phyloP scores from a whole-genome alignment of 2,888 invertebrate species.

The Tetranychus piercei region DNA sequence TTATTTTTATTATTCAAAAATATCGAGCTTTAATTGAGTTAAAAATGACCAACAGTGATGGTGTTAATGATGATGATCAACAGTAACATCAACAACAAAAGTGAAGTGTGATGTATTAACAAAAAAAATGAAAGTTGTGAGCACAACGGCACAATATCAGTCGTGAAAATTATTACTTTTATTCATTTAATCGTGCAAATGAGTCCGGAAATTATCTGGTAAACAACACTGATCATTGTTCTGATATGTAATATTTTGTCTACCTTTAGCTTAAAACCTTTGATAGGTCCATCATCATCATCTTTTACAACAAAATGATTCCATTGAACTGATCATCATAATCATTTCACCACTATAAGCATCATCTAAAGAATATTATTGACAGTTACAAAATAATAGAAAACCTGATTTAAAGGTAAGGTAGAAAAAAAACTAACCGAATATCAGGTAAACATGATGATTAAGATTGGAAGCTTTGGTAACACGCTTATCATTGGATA shows the following conservation, averaged over 20 bases:
- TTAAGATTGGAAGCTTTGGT: background rate
- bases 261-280: background rate
- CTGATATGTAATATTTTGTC: no score
- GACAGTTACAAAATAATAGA: background rate
- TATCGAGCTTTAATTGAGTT: no score
- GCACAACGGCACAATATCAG: background rate
- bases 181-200: background rate
- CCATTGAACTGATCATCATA: background rate
- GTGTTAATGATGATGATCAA: no score
- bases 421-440: background rate
- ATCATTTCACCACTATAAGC: background rate
- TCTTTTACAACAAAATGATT: background rate
- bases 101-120: background rate
- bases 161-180: background rate
- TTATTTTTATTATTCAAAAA: no score
- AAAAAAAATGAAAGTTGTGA: background rate
- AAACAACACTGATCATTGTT: background rate
- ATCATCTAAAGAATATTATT: background rate
- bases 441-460: background rate
- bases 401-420: background rate
- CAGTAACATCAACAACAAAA: no score
- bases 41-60: no score
- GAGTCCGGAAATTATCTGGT: background rate
- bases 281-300: background rate
- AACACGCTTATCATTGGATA: slow-evolving; percentile 1